Percentiles rank a stretch among this genome's conserved stretches.
Conservation (phyloP, 30 jellyfish, hydroid and myxozoan species). For the Aurelia sp. region DNA sequence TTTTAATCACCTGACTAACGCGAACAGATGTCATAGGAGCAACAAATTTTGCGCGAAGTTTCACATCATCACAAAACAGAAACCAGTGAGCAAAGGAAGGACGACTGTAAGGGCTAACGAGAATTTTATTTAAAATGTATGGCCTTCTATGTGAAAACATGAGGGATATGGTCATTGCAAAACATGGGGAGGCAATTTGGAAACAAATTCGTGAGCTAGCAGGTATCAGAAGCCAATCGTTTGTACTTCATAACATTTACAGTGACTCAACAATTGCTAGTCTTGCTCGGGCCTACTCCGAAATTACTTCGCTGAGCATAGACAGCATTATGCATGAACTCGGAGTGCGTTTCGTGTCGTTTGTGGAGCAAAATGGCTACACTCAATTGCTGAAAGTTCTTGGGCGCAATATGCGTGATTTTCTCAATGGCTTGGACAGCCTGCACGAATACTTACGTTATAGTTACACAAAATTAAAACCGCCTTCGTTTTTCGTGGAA, state of each 20-base stretch:
- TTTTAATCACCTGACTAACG: not conserved
- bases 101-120: not conserved
- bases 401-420: constrained; percentile 75
- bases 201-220: constrained; percentile 43
- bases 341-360: constrained; percentile 61
- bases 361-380: constrained; percentile 61
- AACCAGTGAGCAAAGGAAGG: not conserved
- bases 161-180: constrained; percentile 41
- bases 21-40: not conserved
- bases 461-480: constrained; percentile 59
- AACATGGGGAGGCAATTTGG: constrained; percentile 69
- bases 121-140: constrained; percentile 16
- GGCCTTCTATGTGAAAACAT: constrained; percentile 68
- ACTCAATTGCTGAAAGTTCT: constrained; percentile 56
- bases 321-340: constrained; percentile 59
- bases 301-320: constrained; percentile 16
- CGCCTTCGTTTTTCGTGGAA: constrained; percentile 78
- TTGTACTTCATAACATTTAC: constrained; percentile 60
- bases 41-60: not conserved
- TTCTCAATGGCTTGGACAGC: constrained; percentile 74
- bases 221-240: constrained; percentile 50
- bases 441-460: constrained; percentile 68
- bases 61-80: not conserved
- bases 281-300: constrained; percentile 72
- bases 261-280: constrained; percentile 23